Conservation (phyloP, 2,797 vertebrate species). For the Anniella stebbinsi region DNA sequence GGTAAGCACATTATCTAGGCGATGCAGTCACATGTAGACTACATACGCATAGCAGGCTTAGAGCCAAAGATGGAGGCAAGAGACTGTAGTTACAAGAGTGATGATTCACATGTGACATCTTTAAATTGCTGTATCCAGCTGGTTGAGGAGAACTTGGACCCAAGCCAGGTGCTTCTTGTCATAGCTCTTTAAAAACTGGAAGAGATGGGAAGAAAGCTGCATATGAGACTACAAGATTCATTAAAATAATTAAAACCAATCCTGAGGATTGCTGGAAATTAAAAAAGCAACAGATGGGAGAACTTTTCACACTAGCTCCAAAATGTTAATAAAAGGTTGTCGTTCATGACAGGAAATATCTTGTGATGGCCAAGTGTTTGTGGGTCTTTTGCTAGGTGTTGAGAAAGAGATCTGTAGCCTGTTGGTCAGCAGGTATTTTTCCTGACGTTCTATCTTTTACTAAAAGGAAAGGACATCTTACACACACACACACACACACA, state of each 20-base stretch:
- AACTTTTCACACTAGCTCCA: background rate
- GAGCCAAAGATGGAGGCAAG: background rate
- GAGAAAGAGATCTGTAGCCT: background rate
- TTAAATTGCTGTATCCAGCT: slow-evolving; percentile 20
- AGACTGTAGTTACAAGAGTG: background rate
- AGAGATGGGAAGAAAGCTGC: background rate
- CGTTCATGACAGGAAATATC: background rate
- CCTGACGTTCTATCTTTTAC: background rate
- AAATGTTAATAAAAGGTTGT: background rate
- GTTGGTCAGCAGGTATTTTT: background rate
- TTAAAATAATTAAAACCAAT: slow-evolving; percentile 2
- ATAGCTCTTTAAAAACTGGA: slow-evolving; percentile 9
- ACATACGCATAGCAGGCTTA: background rate
- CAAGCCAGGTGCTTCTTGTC: slow-evolving; percentile 15
- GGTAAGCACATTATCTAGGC: slow-evolving; percentile 13
- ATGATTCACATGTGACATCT: slow-evolving; percentile 10
- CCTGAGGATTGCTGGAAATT: slow-evolving; percentile 18
- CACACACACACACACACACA: background rate
- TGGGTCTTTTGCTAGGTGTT: background rate
- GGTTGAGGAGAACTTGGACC: slow-evolving; percentile 3
- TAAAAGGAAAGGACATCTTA: background rate
- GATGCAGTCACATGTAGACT: background rate
- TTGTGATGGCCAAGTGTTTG: background rate
- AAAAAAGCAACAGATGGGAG: slow-evolving; percentile 25
- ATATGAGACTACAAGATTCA: slow-evolving; percentile 10